Evolutionary conservation across 2,888 invertebrate genomes (phyloP).

Genomic region (Megamerina dolium): DNA sequence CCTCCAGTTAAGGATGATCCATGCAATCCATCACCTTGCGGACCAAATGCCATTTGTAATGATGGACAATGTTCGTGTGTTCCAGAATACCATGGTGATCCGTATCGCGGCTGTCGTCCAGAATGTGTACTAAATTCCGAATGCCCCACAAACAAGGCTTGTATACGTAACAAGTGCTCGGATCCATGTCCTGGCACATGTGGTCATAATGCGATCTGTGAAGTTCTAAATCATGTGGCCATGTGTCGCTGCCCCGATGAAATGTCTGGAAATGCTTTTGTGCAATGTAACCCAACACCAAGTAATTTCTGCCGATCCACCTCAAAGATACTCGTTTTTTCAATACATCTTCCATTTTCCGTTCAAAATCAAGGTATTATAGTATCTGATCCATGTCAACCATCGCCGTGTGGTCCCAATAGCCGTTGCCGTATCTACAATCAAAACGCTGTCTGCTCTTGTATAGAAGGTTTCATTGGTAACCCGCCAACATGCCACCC

Average conservation of each 20-base stretch:
- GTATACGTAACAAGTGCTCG: constrained; percentile 65
- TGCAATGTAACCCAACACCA: constrained; percentile 50
- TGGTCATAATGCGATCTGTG: constrained; percentile 68
- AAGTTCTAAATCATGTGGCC: constrained; percentile 70
- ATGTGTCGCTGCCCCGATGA: constrained; percentile 68
- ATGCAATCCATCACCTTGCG: constrained; percentile 63
- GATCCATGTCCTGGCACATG: constrained; percentile 77
- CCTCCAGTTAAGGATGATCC: constrained; percentile 47
- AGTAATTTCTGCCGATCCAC: constrained; percentile 20
- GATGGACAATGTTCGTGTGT: constrained; percentile 65
- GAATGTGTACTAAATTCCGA: constrained; percentile 73
- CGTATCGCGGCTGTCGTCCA: constrained; percentile 69
- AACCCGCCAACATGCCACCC: constrained; percentile 72
- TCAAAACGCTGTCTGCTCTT: constrained; percentile 65
- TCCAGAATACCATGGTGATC: constrained; percentile 66
- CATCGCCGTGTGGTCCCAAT: constrained; percentile 70
- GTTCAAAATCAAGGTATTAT: too few relatives aligned
- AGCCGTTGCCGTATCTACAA: constrained; percentile 59
- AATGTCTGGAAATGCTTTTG: constrained; percentile 69
- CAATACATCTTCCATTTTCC: too few relatives aligned
- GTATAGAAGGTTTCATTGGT: constrained; percentile 65
- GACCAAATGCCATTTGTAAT: constrained; percentile 63
- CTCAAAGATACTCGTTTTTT: too few relatives aligned
- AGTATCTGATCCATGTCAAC: constrained; percentile 59
- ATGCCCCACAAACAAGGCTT: constrained; percentile 64